Evolutionary conservation across 1,140 invertebrate genomes (phyloP), one percentile per base, ranked within the genome.

Genomic region (Mizuhopecten yessoensis): DNA sequence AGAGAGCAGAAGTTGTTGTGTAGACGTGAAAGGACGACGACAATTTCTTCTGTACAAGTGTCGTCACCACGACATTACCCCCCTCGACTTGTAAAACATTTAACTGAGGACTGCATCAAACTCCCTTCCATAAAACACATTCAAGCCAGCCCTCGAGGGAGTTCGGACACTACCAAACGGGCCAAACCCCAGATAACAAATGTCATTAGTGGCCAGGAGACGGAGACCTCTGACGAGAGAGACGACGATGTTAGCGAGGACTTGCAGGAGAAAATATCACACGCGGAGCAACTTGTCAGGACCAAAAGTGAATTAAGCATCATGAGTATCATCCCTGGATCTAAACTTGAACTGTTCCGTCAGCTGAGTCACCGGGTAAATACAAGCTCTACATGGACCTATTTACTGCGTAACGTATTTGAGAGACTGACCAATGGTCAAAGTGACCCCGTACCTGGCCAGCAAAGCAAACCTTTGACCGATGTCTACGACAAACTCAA

Each of bases 311-410:
- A 75, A 75, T 29, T 75, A 0, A 75, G 57, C 11, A 75, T 75
- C 5, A 75, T 75, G 57, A 75, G 57, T 29, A 75, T 75, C 5
- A 75, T 75, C n/a, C 57, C 57, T 75, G 57, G 57, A 17, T 75
- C 57, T 29, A 75, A 75, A 29, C 57, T 75, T n/a, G 57, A 75
- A 75, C n/a, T 75, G 57, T 75, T 75, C n/a, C 57, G 57, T 75
- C 57, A 75, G 57, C 11, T 75, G 29, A 75, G 57, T 75, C 57
- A 75, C 11, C 57, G 57, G 9, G 57, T 75, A 7, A 75, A 75
- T 75, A 75, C 57, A 0, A 75, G 57, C 29, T 75, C 57, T 5
- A 75, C 57, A 5, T 75, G 57, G 57, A 75, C 57, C 57, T 75
- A 75, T 75, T 11, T 75, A 75, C 11, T 75, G n/a, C 15, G 57